Conservation (phyloP, 1,140 invertebrate genomes). For the Cardiocondyla obscurior region DNA sequence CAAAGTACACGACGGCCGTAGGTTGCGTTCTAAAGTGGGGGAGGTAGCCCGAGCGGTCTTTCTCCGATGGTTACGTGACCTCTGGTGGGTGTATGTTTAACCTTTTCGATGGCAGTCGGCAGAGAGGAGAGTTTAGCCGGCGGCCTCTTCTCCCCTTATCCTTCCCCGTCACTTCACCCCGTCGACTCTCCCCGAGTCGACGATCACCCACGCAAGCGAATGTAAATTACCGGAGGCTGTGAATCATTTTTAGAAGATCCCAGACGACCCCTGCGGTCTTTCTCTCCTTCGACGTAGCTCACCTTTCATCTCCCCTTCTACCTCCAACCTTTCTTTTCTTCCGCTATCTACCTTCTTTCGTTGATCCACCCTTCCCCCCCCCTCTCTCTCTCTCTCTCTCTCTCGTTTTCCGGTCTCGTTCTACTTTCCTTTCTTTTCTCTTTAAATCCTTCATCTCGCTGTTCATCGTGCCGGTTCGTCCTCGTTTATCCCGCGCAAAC, state of each 20-base stretch:
- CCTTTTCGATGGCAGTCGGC: conserved; percentile 80
- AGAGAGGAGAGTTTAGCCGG: conserved; percentile 68
- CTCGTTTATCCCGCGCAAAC: conserved; percentile 35
- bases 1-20: conserved; percentile 32
- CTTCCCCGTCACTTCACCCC: background rate
- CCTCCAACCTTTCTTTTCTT: conserved; percentile 35
- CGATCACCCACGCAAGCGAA: conserved; percentile 83
- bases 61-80: conserved; percentile 74
- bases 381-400: too few species aligned
- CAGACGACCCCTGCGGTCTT: conserved; percentile 68
- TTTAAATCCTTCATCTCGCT: background rate
- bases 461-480: conserved; percentile 2
- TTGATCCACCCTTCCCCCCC: conserved; percentile 43
- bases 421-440: conserved; percentile 42
- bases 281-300: conserved; percentile 61
- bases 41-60: conserved; percentile 62
- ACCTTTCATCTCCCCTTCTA: conserved; percentile 29
- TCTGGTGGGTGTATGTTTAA: conserved; percentile 83
- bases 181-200: conserved; percentile 54
- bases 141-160: conserved; percentile 22
- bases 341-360: conserved; percentile 48
- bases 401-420: conserved; percentile 39
- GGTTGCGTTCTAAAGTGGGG: conserved; percentile 44
- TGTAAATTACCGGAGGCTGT: conserved; percentile 81
- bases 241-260: conserved; percentile 82